Evolutionary conservation across 1,140 invertebrate species (phyloP).

Genomic region (Apocrypta bakeri): DNA sequence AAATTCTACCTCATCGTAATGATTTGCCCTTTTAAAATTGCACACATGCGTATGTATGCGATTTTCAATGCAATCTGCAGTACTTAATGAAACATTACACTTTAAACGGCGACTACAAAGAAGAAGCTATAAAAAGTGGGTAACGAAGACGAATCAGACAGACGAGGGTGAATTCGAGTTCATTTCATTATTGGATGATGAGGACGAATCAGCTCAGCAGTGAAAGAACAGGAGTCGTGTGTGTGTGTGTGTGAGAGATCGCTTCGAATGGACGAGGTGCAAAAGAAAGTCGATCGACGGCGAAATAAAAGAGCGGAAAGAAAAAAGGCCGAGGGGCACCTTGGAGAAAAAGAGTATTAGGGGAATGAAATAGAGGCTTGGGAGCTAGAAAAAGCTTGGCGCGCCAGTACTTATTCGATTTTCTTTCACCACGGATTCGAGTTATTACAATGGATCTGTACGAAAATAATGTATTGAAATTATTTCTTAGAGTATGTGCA

Average conservation of each 20-base stretch:
- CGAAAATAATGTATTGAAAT: background rate
- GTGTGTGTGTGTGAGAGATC: background rate
- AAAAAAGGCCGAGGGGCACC: background rate
- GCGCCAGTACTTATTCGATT: conserved; percentile 1
- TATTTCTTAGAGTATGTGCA: too few species aligned
- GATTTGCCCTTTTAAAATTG: too few species aligned
- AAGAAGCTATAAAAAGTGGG: background rate
- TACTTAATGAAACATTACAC: background rate
- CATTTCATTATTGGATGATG: conserved; percentile 31
- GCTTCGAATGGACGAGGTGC: background rate
- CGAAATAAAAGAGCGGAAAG: background rate
- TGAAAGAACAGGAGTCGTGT: too few species aligned
- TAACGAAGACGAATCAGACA: conserved; percentile 4
- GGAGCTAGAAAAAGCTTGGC: background rate
- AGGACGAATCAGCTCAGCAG: conserved; percentile 20
- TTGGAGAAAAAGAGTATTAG: conserved; percentile 4
- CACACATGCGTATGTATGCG: too few species aligned
- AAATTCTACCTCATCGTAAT: too few species aligned
- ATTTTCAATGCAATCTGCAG: too few species aligned
- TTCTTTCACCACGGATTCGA: background rate
- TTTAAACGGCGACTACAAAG: background rate
- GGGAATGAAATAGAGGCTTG: background rate
- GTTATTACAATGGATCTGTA: background rate
- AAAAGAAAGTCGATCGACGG: conserved; percentile 13
- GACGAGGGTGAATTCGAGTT: background rate